Base-by-base conservation (phyloP, 1,140 invertebrate species). In the Papilio glaucus region DNA sequence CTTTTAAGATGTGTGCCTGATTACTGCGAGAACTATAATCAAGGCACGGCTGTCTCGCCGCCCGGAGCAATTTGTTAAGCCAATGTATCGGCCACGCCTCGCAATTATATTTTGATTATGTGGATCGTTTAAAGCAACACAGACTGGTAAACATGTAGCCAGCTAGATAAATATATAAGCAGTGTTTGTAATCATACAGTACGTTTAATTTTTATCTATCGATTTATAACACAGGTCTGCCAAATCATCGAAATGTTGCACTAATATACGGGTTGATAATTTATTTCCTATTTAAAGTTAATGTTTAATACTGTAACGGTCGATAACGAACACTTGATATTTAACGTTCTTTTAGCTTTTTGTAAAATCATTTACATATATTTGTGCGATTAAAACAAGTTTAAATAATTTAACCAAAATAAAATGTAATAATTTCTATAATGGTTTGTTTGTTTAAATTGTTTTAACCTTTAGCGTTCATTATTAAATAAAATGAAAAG, bases 81-180 rank as follows among this genome's bases (percentile, higher is more conserved):
- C 85, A 83, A 85, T 78, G 73, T 77, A 77, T 77, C 67, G 73
- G 74, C 84, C 84, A 85, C 86, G 86, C 87, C 86, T 87, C 67
- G 80, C 85, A 86, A 89, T 91, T 88, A 87, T 81, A 73, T 79
- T 79, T 83, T 77, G 79, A 88, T 86, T 86, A 86, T 83, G 72
- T 80, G 80, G 81, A 84, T 83, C 78, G 73, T 76, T 79, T 78
- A 84, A 79, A 80, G 42, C 71, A 74, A n/a, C 76, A 77, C 74
- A 82, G 77, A 77, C 75, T 77, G 60, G 73, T 65, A 74, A 57
- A 80, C 74, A 60, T 82, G 80, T 85, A 85, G 84, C 79, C 79
- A 88, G 83, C 76, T 79, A 77, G 78, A 85, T 82, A 85, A 83
- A 81, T 77, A 78, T 70, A 67, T 37, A 18, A 65, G 62, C 62